These are phyloP conservation scores for Syngnathoides biaculeatus DNA, from an alignment of 2,113 vertebrate genomes.

Conservation along the genomic window DNA sequence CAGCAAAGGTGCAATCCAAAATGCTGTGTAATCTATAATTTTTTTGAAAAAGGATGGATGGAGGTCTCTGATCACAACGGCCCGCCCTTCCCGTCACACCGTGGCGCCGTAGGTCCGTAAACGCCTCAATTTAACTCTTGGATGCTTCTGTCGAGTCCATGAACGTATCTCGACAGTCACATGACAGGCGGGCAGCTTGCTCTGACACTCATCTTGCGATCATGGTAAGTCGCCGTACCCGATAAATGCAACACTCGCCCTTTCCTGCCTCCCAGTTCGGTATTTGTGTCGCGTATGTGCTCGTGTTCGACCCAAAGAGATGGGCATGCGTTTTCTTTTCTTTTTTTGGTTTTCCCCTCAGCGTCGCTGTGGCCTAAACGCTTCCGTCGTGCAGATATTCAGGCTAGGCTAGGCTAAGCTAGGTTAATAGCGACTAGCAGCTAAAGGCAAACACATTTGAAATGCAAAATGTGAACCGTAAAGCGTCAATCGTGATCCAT, in stretches of 20 bases:
- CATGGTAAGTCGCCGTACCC: constrained; percentile 63
- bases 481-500: not conserved
- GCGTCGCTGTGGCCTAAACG: not conserved
- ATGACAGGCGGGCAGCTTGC: constrained; percentile 54
- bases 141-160: constrained; percentile 6
- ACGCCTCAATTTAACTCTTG: not conserved
- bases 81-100: not conserved
- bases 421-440: not conserved
- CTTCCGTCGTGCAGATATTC: not conserved
- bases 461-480: not conserved
- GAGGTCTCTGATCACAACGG: no score
- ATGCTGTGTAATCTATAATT: no score
- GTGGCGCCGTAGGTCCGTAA: not conserved
- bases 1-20: no score
- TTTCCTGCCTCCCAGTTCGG: not conserved
- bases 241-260: not conserved
- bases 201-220: constrained; percentile 41
- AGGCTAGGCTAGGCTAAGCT: not conserved
- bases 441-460: not conserved
- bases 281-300: no score
- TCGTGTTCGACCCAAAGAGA: not conserved
- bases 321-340: not conserved
- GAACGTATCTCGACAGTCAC: constrained; percentile 60
- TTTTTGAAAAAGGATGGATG: no score
- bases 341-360: not conserved